Evolutionary conservation across 2,797 vertebrate species (phyloP).

Genomic region (Melanogrammus aeglefinus): DNA sequence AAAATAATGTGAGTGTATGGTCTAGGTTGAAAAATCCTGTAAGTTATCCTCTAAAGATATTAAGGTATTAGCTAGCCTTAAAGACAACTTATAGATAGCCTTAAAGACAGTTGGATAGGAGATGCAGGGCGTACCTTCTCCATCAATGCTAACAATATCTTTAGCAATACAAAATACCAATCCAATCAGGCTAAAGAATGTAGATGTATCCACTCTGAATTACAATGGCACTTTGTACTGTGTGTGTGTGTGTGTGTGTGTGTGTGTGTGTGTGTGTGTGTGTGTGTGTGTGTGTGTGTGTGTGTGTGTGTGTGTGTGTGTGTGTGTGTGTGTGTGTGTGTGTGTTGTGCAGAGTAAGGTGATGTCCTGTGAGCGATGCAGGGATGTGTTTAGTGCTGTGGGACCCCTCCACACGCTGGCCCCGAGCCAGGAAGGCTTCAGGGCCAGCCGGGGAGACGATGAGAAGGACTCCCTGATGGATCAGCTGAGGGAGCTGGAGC

Average conservation of each 20-base stretch:
- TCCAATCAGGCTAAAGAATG: neutral
- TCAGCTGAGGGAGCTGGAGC: slow-evolving; percentile 93
- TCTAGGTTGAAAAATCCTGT: too few relatives aligned
- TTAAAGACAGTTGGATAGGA: neutral
- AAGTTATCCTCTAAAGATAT: neutral
- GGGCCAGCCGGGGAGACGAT: slow-evolving; percentile 78
- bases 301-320: neutral
- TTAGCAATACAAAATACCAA: neutral
- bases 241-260: too few relatives aligned
- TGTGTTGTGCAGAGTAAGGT: slow-evolving; percentile 74
- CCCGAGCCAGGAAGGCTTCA: slow-evolving; percentile 59
- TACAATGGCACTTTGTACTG: neutral
- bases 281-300: neutral
- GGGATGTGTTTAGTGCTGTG: slow-evolving; percentile 89
- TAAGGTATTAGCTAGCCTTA: neutral
- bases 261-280: too few relatives aligned
- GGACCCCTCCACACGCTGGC: slow-evolving; percentile 79
- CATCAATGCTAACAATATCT: too few relatives aligned
- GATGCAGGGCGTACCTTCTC: too few relatives aligned
- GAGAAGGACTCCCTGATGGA: slow-evolving; percentile 92
- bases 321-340: neutral
- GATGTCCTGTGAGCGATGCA: slow-evolving; percentile 91
- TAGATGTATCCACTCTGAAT: neutral
- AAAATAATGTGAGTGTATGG: too few relatives aligned
- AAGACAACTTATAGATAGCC: neutral